Conservation (phyloP, 2,113 vertebrate species). For the Rhineura floridana region DNA sequence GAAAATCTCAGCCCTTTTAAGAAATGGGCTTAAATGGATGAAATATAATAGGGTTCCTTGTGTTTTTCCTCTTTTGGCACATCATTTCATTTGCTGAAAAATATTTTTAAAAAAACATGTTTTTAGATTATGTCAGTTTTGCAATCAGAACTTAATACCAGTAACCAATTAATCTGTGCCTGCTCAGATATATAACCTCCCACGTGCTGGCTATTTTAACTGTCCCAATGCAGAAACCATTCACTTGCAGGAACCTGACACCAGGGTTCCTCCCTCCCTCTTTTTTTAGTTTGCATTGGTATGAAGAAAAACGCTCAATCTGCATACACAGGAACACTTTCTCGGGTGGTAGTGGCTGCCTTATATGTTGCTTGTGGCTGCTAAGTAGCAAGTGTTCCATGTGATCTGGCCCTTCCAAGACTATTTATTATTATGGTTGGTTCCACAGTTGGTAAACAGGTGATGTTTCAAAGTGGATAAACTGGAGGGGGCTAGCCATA, state of each 20-base stretch:
- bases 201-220: neutral
- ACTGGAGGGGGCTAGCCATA: no score
- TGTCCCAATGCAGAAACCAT: neutral
- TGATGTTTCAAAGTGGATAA: no score
- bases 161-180: neutral
- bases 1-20: conserved; percentile 8
- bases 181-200: neutral
- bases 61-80: conserved; percentile 8
- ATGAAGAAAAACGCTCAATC: no score
- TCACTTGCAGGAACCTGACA: neutral
- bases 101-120: neutral
- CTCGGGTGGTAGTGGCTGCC: no score
- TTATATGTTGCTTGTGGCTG: neutral
- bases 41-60: conserved; percentile 23
- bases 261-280: neutral
- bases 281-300: no score
- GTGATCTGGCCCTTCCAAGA: neutral
- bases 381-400: neutral
- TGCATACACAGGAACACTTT: no score
- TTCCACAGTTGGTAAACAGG: neutral
- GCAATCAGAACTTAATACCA: neutral
- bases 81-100: conserved; percentile 71
- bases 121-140: neutral
- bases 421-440: no score
- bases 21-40: conserved; percentile 16